phyloP scores from a whole-genome alignment of 2,113 vertebrate genomes.

The Lagopus muta region DNA sequence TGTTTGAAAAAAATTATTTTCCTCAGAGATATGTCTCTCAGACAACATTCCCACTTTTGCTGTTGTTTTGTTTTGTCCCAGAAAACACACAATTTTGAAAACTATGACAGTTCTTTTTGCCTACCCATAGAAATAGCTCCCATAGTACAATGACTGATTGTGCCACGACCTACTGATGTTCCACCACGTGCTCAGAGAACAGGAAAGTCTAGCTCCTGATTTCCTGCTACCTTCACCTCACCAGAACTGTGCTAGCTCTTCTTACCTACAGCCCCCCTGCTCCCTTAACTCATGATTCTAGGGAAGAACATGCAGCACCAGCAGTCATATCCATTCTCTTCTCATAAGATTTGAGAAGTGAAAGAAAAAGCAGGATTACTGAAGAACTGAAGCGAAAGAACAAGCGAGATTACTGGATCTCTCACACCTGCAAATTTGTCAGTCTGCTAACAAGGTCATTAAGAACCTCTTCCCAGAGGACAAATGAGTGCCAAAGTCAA shows the following conservation, averaged over 20 bases:
- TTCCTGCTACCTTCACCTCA: not conserved
- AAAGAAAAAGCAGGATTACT: not conserved
- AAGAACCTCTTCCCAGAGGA: not conserved
- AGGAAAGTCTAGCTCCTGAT: not conserved
- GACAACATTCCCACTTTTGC: not conserved
- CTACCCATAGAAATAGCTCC: not conserved
- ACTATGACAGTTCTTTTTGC: not conserved
- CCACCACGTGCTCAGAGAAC: not conserved
- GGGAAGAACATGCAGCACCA: not conserved
- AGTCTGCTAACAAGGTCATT: not conserved
- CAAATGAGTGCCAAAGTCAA: not conserved
- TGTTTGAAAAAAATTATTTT: not conserved
- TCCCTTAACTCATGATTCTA: not conserved
- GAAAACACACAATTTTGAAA: not conserved
- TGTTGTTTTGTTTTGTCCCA: not conserved
- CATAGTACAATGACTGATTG: fast-evolving
- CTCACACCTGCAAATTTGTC: not conserved
- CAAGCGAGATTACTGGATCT: not conserved
- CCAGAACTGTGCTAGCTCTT: not conserved
- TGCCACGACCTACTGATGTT: not conserved
- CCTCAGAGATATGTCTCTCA: not conserved
- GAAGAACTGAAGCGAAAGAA: too few species aligned
- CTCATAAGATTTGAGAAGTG: not conserved
- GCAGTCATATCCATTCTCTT: not conserved
- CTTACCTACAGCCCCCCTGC: not conserved